These are phyloP conservation scores for Diadophis punctatus DNA, from an alignment of 2,113 vertebrate genomes.

Conservation along the genomic window DNA sequence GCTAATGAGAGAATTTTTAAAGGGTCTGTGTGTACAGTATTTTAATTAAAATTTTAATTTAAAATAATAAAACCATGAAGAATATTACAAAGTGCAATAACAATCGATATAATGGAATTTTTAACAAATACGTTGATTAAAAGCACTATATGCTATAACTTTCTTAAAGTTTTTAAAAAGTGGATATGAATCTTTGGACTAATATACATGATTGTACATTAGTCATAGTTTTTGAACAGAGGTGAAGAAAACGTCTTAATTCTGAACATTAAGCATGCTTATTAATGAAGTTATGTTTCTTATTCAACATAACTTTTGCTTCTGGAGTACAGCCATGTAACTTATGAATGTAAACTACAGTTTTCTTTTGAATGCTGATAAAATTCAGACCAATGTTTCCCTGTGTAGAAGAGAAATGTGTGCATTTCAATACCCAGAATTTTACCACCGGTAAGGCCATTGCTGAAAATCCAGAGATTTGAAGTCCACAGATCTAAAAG, in stretches of 20 bases:
- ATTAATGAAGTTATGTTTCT: conserved; percentile 45
- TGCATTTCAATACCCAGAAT: background rate
- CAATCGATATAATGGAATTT: conserved; percentile 45
- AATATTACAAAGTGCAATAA: conserved; percentile 26
- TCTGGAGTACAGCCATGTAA: background rate
- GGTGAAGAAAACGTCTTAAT: conserved; percentile 25
- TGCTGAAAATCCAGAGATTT: background rate
- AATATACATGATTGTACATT: conserved; percentile 15
- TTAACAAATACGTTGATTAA: conserved; percentile 42
- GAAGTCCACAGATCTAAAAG: background rate
- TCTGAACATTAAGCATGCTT: conserved; percentile 9
- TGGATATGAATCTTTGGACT: conserved; percentile 37
- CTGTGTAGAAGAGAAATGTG: background rate
- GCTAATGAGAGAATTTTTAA: conserved; percentile 29
- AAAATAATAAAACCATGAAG: conserved; percentile 38
- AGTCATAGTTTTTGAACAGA: conserved; percentile 5
- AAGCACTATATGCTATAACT: conserved; percentile 12
- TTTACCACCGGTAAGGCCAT: background rate
- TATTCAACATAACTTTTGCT: conserved; percentile 70
- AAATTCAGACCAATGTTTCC: background rate
- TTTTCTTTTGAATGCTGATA: conserved; percentile 8
- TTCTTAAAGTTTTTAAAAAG: conserved; percentile 26
- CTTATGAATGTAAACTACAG: background rate
- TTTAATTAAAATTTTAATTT: conserved; percentile 46
- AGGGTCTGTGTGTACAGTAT: conserved; percentile 25